Evolutionary conservation across 1,140 invertebrate species (phyloP).

Genomic region (Cherax destructor): DNA sequence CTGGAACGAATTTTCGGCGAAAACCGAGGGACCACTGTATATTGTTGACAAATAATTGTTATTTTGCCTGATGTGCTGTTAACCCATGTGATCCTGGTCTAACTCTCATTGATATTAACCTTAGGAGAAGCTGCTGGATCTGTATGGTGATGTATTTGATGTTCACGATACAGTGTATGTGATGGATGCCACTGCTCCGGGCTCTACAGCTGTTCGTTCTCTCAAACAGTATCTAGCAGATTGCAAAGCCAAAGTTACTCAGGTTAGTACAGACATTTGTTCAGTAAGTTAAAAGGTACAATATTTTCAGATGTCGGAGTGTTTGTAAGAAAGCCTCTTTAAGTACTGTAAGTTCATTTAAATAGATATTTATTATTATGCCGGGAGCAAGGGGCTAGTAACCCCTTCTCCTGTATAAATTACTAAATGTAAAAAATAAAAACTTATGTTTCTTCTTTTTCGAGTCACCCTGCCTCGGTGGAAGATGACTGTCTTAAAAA

Average conservation of each 20-base stretch:
- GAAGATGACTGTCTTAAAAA: too few relatives aligned
- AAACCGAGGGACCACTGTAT: too few relatives aligned
- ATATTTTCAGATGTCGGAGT: neutral
- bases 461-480: too few relatives aligned
- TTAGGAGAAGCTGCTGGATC: conserved; percentile 75
- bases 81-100: too few relatives aligned
- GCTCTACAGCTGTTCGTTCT: conserved; percentile 79
- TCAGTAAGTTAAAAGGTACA: neutral
- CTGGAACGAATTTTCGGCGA: too few relatives aligned
- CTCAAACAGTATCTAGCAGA: conserved; percentile 79
- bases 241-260: conserved; percentile 76
- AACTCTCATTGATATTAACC: neutral
- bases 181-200: conserved; percentile 80
- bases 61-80: too few relatives aligned
- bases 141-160: conserved; percentile 79
- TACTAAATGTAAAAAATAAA: too few relatives aligned
- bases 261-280: conserved; percentile 74
- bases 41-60: too few relatives aligned
- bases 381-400: too few relatives aligned
- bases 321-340: neutral
- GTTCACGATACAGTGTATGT: conserved; percentile 79
- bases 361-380: too few relatives aligned
- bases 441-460: too few relatives aligned
- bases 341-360: neutral
- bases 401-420: too few relatives aligned